Conservation (phyloP, 37 sponge, comb jelly and placozoan species). For the Beroe ovata region DNA sequence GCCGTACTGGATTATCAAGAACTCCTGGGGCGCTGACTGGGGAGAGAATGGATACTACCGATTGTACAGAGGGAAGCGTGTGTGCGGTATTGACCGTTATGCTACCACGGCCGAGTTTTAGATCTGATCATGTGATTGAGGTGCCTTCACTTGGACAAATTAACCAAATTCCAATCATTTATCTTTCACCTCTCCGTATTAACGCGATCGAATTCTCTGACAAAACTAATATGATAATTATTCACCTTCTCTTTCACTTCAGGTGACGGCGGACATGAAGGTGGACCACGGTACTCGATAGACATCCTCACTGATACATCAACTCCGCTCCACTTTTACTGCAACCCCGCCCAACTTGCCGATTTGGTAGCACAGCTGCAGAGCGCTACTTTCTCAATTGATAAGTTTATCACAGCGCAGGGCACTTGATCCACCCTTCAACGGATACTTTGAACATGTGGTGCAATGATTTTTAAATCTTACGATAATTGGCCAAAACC, state of each 20-base stretch:
- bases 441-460: not conserved
- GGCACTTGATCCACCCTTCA: not conserved
- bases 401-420: constrained; percentile 27
- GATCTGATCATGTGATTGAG: too few relatives aligned
- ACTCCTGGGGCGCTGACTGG: not conserved
- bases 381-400: constrained; percentile 21
- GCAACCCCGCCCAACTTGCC: constrained; percentile 33
- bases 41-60: not conserved
- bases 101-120: too few relatives aligned
- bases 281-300: constrained; percentile 23
- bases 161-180: too few relatives aligned
- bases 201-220: too few relatives aligned
- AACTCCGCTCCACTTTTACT: constrained; percentile 16
- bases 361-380: constrained; percentile 37
- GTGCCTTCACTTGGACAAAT: too few relatives aligned
- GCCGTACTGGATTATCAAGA: not conserved
- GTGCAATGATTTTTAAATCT: too few relatives aligned
- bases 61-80: not conserved
- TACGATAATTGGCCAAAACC: too few relatives aligned
- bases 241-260: too few relatives aligned
- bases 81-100: not conserved
- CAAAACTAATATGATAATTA: too few relatives aligned
- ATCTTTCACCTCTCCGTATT: too few relatives aligned
- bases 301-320: not conserved
- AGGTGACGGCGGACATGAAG: constrained; percentile 3